phyloP scores from a whole-genome alignment of 2,113 vertebrate genomes.

The Pycnonotus jocosus region DNA sequence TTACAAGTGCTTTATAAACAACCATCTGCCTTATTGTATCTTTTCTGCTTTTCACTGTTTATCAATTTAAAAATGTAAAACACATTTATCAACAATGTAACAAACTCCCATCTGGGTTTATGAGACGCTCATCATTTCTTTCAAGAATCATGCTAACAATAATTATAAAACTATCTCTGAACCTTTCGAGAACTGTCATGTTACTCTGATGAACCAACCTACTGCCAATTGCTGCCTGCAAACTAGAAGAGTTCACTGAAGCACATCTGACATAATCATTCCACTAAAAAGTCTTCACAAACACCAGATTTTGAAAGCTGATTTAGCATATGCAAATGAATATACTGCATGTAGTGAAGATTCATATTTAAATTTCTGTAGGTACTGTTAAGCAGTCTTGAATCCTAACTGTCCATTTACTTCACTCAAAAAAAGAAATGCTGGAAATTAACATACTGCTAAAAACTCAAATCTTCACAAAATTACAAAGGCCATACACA shows the following conservation, averaged over 20 bases:
- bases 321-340: constrained; percentile 61
- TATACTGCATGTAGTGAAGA: constrained; percentile 1
- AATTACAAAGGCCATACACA: not conserved
- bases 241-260: constrained; percentile 61
- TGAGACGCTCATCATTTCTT: constrained; percentile 80
- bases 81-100: constrained; percentile 85
- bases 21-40: constrained; percentile 85
- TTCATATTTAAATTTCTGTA: constrained; percentile 47
- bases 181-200: constrained; percentile 57
- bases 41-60: constrained; percentile 84
- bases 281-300: constrained; percentile 51
- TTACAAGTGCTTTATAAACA: constrained; percentile 68
- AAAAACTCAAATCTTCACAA: not conserved
- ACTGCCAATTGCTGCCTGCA: constrained; percentile 56
- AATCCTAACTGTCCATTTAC: not conserved
- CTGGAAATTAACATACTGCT: not conserved
- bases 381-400: constrained; percentile 8
- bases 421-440: not conserved
- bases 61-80: constrained; percentile 86
- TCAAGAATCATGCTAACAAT: constrained; percentile 75
- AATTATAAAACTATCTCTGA: constrained; percentile 75
- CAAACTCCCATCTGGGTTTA: constrained; percentile 85
- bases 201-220: constrained; percentile 57
- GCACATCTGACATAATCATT: constrained; percentile 66
- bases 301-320: constrained; percentile 55